Evolutionary conservation across 2,888 invertebrate genomes (phyloP).

Genomic region (Notodonta ziczac): DNA sequence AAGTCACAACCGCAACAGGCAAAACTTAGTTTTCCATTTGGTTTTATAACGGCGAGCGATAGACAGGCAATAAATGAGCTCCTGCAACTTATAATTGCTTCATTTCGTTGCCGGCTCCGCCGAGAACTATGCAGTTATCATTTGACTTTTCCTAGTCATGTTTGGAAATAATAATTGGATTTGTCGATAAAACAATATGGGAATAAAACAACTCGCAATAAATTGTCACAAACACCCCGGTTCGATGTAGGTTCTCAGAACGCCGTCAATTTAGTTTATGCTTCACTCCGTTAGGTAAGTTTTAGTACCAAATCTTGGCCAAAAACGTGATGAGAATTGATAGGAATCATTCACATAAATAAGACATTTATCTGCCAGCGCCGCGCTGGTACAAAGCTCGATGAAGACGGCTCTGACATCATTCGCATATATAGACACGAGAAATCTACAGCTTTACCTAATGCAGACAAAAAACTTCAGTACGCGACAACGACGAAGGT

Average conservation of each 20-base stretch:
- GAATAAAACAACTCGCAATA: neutral
- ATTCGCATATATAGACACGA: constrained; percentile 5
- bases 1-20: constrained; percentile 63
- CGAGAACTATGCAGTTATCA: constrained; percentile 59
- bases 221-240: neutral
- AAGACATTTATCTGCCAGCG: constrained; percentile 8
- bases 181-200: constrained; percentile 31
- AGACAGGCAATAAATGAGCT: constrained; percentile 81
- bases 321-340: constrained; percentile 7
- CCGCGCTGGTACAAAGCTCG: neutral
- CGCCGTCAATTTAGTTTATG: constrained; percentile 1
- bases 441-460: neutral
- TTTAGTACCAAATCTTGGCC: constrained; percentile 6
- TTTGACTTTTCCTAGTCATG: constrained; percentile 55
- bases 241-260: constrained; percentile 6
- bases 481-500: neutral
- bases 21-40: constrained; percentile 72
- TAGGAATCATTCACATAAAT: constrained; percentile 6
- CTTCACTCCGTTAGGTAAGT: constrained; percentile 5
- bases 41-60: constrained; percentile 77
- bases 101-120: constrained; percentile 68
- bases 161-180: constrained; percentile 44
- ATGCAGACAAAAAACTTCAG: constrained; percentile 4
- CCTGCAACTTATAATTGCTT: constrained; percentile 82
- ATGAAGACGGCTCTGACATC: constrained; percentile 3